Evolutionary conservation across 2,888 invertebrate genomes (phyloP).

Genomic region (Ceraclea dissimilis): DNA sequence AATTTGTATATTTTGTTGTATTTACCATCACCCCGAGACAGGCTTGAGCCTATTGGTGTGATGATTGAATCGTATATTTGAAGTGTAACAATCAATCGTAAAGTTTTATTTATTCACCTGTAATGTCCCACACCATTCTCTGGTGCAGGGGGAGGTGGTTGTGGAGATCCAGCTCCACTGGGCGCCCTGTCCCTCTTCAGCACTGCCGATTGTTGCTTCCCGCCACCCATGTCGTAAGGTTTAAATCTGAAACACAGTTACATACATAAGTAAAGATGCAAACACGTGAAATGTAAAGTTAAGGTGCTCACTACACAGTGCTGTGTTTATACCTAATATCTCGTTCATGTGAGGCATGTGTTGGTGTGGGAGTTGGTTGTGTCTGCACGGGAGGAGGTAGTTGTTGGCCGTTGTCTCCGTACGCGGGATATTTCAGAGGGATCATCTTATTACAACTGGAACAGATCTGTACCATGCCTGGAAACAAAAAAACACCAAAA

Average conservation of each 20-base stretch:
- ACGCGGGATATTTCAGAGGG: slow-evolving; percentile 67
- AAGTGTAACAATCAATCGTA: too few species aligned
- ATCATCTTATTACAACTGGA: slow-evolving; percentile 79
- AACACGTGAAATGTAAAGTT: too few species aligned
- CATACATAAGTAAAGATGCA: too few species aligned
- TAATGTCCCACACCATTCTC: slow-evolving; percentile 46
- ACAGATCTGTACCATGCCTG: slow-evolving; percentile 80
- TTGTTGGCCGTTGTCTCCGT: slow-evolving; percentile 54
- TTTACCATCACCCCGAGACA: too few species aligned
- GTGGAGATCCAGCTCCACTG: slow-evolving; percentile 33
- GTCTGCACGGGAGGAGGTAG: slow-evolving; percentile 29
- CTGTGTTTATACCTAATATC: slow-evolving; percentile 38
- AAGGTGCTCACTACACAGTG: too few species aligned
- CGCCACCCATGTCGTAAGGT: slow-evolving; percentile 49
- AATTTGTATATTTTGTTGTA: too few species aligned
- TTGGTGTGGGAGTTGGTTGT: slow-evolving; percentile 12
- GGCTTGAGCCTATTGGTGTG: too few species aligned
- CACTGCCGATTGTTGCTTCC: slow-evolving; percentile 8
- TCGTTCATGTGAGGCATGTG: slow-evolving; percentile 30
- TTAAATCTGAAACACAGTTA: slow-evolving; percentile 38
- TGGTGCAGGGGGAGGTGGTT: slow-evolving; percentile 31
- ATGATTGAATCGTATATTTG: too few species aligned
- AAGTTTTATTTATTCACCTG: too few species aligned
- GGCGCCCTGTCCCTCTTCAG: slow-evolving; percentile 19
- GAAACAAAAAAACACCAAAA: slow-evolving; percentile 21